phyloP scores from a whole-genome alignment of 2,888 invertebrate genomes.

The Rhogogaster chlorosoma region DNA sequence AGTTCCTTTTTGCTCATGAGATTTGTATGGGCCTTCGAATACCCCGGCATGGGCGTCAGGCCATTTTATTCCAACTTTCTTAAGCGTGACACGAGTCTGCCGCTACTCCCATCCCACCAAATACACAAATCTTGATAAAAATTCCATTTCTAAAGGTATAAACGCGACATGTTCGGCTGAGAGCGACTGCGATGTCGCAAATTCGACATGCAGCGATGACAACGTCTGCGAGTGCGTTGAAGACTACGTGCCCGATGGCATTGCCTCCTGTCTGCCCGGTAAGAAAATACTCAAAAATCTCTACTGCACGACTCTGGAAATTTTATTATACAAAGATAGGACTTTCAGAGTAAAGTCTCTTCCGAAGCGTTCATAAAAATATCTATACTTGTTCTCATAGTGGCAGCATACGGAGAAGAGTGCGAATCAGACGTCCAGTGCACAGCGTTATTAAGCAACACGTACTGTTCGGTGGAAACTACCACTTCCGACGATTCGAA shows the following conservation, averaged over 20 bases:
- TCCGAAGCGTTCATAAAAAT: neutral
- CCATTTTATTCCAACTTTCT: neutral
- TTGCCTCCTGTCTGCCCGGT: conserved; percentile 1
- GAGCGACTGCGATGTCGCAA: conserved; percentile 55
- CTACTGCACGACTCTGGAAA: neutral
- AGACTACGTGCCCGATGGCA: conserved; percentile 27
- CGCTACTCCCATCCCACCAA: neutral
- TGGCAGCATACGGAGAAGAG: conserved; percentile 53
- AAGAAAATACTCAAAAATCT: neutral
- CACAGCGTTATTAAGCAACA: conserved; percentile 30
- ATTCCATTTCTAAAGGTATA: neutral
- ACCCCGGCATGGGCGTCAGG: no score
- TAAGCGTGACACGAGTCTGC: neutral
- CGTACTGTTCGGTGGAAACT: conserved; percentile 54
- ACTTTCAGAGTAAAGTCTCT: neutral
- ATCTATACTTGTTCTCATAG: conserved; percentile 52
- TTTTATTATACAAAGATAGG: neutral
- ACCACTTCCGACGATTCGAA: neutral
- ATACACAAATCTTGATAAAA: neutral
- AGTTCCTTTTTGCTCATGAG: neutral
- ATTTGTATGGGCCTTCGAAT: neutral
- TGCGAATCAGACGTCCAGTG: conserved; percentile 66
- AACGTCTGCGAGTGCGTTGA: conserved; percentile 59
- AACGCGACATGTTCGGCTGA: conserved; percentile 53
- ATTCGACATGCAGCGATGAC: conserved; percentile 58